Base-by-base conservation (phyloP, 1,140 invertebrate genomes). In the Colletes gigas region DNA sequence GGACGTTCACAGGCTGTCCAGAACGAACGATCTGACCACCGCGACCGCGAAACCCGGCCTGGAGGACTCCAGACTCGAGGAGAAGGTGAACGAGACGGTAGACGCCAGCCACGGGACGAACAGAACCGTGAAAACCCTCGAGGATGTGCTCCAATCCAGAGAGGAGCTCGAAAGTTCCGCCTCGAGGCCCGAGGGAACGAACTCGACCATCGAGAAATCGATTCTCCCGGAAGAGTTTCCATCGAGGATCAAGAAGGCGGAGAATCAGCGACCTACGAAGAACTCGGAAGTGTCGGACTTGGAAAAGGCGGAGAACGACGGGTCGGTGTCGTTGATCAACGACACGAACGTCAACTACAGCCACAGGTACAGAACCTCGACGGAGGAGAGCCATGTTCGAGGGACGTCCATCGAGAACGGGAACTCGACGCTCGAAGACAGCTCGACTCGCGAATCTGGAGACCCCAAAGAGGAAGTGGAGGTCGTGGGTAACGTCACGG, bases 311-410 rank as follows among this genome's bases (percentile, higher is more conserved):
- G 81, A 74, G 57, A 75, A 60, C 41, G 41, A 69, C 59, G 55
- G 54, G 69, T 21, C 71, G 8, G 84, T 91, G 17, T 92, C 92
- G 9, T 75, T 92, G 19, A 85, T 88, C 15, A 90, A 91, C 6
- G 92, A 92, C 63, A 92, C 91, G 0, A 84, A 89, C 60, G 91
- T 92, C 0, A 92, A 92, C 71, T 89, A 90, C 59, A 84, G 87
- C 44, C 30, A 55, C 50, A 72, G 21, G 52, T 50, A 71, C 17
- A 82, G 66, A 17, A 82, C 66, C 12, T 30, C 62, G 54, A 71
- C 67, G 17, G 68, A 75, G 12, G 52, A 39, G 14, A 30, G 68
- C 54, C 9, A n/a, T n/a, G n/a, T n/a, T 6, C 5, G 63, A 52
- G 7, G 55, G 47, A 57, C 41, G 57, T 9, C 19, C 10, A 12